A percentile compares a stretch with the other conserved stretches of the same genome.
Conservation (phyloP, 2,797 vertebrate genomes). For the Brotula barbata region DNA sequence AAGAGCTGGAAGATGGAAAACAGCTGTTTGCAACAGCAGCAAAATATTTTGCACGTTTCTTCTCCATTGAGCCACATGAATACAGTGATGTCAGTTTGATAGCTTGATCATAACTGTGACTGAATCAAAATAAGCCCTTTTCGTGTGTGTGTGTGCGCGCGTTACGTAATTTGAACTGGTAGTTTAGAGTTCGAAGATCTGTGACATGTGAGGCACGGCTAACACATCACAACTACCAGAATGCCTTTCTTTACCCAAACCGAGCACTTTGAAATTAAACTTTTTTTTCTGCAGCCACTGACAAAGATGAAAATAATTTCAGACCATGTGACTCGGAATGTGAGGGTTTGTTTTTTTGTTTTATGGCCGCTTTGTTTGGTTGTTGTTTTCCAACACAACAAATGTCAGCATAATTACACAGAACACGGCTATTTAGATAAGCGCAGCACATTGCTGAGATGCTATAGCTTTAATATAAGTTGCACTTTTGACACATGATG, state of each 20-base stretch:
- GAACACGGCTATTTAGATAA: slow-evolving; percentile 64
- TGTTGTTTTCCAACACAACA: slow-evolving; percentile 70
- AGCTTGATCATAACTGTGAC: slow-evolving; percentile 36
- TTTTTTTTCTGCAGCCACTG: slow-evolving; percentile 54
- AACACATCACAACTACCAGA: slow-evolving; percentile 57
- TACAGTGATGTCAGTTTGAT: slow-evolving; percentile 55
- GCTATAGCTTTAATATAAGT: slow-evolving; percentile 45
- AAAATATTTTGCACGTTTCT: slow-evolving; percentile 42
- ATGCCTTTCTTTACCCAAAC: slow-evolving; percentile 55
- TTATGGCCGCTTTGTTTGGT: slow-evolving; percentile 68
- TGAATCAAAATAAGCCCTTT: slow-evolving; percentile 51
- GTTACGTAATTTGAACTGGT: slow-evolving; percentile 43
- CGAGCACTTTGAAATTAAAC: slow-evolving; percentile 66
- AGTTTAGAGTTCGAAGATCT: slow-evolving; percentile 28
- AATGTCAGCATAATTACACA: slow-evolving; percentile 75
- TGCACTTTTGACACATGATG: slow-evolving; percentile 6
- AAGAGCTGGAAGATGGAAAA: slow-evolving; percentile 73
- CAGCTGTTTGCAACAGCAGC: slow-evolving; percentile 66
- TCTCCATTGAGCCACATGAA: slow-evolving; percentile 35
- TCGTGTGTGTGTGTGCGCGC: slow-evolving; percentile 8
- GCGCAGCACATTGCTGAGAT: slow-evolving; percentile 56
- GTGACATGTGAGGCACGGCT: slow-evolving; percentile 57
- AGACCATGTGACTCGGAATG: slow-evolving; percentile 68
- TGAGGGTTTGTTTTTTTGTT: slow-evolving; percentile 65
- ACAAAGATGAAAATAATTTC: slow-evolving; percentile 69